A percentile compares a stretch with the other conserved stretches of the same genome.
Evolutionary conservation across 2,888 invertebrate genomes (phyloP).

Genomic region (Fissipunctia ypsillon): DNA sequence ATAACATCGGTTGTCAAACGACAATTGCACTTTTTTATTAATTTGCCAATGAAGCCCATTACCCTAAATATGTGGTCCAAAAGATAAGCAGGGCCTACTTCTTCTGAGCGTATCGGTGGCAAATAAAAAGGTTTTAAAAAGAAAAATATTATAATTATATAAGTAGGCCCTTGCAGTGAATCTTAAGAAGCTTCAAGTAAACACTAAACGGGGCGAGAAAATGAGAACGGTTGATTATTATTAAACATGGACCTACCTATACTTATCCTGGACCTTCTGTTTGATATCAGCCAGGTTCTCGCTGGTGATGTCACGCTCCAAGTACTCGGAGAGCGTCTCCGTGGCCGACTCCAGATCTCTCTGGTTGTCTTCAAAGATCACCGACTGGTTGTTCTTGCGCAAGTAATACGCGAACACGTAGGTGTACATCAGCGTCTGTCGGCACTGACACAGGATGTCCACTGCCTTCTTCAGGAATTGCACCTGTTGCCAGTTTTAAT

Average conservation of each 20-base stretch:
- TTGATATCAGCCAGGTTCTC: slow-evolving; percentile 99
- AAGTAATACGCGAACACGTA: slow-evolving; percentile 99
- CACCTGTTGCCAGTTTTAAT: slow-evolving; percentile 90
- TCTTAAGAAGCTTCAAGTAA: not conserved
- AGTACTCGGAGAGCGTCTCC: slow-evolving; percentile 98
- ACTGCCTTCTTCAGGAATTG: slow-evolving; percentile 99
- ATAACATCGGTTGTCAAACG: too few species aligned
- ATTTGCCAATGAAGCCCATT: not conserved
- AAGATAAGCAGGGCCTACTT: not conserved
- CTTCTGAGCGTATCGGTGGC: too few species aligned
- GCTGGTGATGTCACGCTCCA: slow-evolving; percentile 99
- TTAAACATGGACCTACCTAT: slow-evolving; percentile 92
- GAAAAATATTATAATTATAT: too few species aligned
- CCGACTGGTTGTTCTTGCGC: slow-evolving; percentile 99
- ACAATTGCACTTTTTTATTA: not conserved
- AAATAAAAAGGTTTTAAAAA: too few species aligned
- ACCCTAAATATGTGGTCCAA: not conserved
- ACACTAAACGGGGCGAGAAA: not conserved
- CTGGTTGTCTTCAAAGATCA: slow-evolving; percentile 99
- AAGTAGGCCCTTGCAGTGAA: not conserved
- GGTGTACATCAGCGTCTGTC: slow-evolving; percentile 99
- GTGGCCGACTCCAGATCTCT: slow-evolving; percentile 99
- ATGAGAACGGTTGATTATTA: not conserved
- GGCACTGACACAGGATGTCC: slow-evolving; percentile 98
- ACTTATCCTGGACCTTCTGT: slow-evolving; percentile 99